Base-by-base conservation (phyloP, 2,888 invertebrate genomes). In the Lacanobia wlatinum region DNA sequence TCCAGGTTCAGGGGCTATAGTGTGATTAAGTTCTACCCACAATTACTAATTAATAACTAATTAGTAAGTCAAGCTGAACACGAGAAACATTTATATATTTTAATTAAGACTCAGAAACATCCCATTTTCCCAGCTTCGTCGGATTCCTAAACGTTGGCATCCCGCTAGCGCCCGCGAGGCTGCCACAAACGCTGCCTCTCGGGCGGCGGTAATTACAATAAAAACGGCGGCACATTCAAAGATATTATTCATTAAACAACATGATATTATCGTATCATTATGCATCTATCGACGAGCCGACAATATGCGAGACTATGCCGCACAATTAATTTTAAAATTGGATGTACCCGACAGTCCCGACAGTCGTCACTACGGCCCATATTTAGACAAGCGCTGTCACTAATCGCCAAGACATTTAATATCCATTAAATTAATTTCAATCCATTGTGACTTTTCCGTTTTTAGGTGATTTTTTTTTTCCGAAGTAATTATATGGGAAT, bases 241-340 rank as follows among this genome's bases (percentile, higher is more conserved):
- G 81, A 76, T 78, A 81, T 76, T 70, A 59, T 68, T 76, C 52
- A 76, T 80, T 72, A 68, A 62, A 62, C 60, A 79, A 70, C 53
- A 67, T 55, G 62, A 75, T 69, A 79, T 72, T 72, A 72, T 62
- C 55, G 67, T 58, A 66, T 66, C 62, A 83, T 75, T 80, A 84
- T 82, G 73, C 60, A 76, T 76, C 38, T 78, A 66, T 78, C 34
- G 73, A 75, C 60, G 34, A 69, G 73, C 82, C 81, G 79, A 53
- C 76, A 59, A 60, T 63, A 79, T 63, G 69, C 50, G 18, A 50
- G 64, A 67, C n/a, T 60, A 73, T 61, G 72, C 70, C 46, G 67
- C 46, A 69, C 69, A 84, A 77, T 79, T 77, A 84, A 48, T 76
- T 76, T 71, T 73, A 53, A 84, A 84, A 82, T 70, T 71, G 74